Evolutionary conservation across 1,140 invertebrate species (phyloP), one percentile per base, ranked within the genome.

Genomic region (Stegodyphus mimosarum): DNA sequence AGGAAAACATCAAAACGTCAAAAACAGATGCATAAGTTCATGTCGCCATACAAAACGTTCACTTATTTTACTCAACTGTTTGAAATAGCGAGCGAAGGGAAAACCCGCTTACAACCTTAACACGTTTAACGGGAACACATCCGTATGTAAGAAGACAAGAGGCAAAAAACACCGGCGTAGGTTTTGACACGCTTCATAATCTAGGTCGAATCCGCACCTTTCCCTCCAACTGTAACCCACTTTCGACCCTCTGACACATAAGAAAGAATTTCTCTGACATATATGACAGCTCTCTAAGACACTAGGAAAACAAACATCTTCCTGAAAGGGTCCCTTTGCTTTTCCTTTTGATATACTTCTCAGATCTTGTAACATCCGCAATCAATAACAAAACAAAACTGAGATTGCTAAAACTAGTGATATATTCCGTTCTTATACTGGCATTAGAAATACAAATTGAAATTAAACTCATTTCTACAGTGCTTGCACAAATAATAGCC

Each of bases 171-270:
- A 70, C 50, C 52, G 67, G 78, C 69, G 80, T 83, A 74, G 80
- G 80, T 83, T 83, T 83, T 83, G 80, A 83, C 80, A 83, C 80
- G 80, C 80, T 83, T 83, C 55, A 66, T 51, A 83, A 83, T 83
- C 55, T 83, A 83, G 80, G 80, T 83, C 80, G 80, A 18, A 51
- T 70, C 63, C 76, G 55, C 15, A 72, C 78, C 51, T 81, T 81
- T 81, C 78, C 71, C 71, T 83, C 55, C 70, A 74, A 83, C 80
- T 66, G 70, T 74, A 83, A 83, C 80, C 80, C 49, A 83, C 63
- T 83, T 83, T 74, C 80, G 80, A 52, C 80, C 80, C 80, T 74
- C 71, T 73, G 69, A 81, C 52, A 80, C 64, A 13, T 7, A 67
- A 67, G 64, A 18, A 17, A 60, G 33, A 33, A 33, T 33, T 33